Percentiles rank a stretch among this genome's conserved stretches.
Evolutionary conservation across 2,113 vertebrate species (phyloP).

Genomic region (Rhizomys pruinosus): DNA sequence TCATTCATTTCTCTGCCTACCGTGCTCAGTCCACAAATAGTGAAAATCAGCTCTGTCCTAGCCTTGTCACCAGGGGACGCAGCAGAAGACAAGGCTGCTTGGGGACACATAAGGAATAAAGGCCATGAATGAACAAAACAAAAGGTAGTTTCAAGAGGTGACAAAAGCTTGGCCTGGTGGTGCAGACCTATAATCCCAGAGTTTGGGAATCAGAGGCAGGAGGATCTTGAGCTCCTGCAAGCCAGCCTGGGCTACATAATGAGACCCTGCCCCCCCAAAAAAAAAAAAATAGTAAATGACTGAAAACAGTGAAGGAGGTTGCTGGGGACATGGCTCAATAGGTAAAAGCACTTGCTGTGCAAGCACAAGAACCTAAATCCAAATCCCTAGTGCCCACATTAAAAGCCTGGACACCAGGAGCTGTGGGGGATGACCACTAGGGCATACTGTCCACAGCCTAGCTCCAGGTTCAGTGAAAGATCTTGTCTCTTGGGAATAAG

Average conservation of each 20-base stretch:
- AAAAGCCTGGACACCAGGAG: neutral
- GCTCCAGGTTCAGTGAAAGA: neutral
- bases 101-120: neutral
- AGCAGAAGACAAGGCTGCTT: neutral
- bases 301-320: neutral
- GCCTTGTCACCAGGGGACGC: neutral
- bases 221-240: neutral
- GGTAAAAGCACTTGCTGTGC: neutral
- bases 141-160: neutral
- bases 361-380: neutral
- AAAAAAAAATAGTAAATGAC: neutral
- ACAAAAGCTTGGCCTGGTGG: neutral
- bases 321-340: no score
- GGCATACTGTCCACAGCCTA: neutral
- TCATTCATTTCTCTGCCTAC: neutral
- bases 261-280: neutral
- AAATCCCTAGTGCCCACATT: neutral
- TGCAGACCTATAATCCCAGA: neutral
- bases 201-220: neutral
- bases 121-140: neutral
- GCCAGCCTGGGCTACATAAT: neutral
- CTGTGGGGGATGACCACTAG: neutral
- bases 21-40: neutral
- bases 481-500: neutral
- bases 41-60: conserved; percentile 49